These are phyloP conservation scores for Marmota flaviventris DNA, from an alignment of 2,113 vertebrate genomes.

Conservation along the genomic window DNA sequence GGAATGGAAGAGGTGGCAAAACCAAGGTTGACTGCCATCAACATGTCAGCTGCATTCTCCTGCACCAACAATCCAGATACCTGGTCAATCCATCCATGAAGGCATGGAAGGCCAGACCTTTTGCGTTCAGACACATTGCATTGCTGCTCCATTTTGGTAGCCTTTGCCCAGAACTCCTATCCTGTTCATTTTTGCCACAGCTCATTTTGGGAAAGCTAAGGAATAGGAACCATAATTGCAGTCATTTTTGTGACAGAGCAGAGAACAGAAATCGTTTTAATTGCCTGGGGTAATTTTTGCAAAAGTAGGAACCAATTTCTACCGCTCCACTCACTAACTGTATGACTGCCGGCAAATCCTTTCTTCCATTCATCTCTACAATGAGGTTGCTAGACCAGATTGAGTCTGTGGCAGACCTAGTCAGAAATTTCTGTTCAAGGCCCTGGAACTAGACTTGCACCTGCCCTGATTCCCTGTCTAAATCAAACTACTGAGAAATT, in stretches of 20 bases:
- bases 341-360: background rate
- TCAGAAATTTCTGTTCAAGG: background rate
- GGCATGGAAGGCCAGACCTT: background rate
- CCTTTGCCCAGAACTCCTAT: conserved; percentile 27
- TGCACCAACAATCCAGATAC: background rate
- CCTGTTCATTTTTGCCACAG: conserved; percentile 1
- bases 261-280: background rate
- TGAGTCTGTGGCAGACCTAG: background rate
- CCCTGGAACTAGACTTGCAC: conserved; percentile 24
- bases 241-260: background rate
- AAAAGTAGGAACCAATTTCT: conserved; percentile 20
- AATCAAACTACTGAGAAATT: conserved; percentile 47
- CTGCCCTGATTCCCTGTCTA: background rate
- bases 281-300: conserved; percentile 2
- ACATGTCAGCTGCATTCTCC: background rate
- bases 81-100: background rate
- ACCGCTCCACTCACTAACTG: background rate
- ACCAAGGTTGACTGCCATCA: background rate
- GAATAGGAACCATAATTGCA: background rate
- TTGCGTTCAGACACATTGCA: background rate
- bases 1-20: background rate
- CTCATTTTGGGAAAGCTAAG: conserved; percentile 11
- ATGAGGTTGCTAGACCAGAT: background rate
- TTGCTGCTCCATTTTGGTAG: conserved; percentile 19
- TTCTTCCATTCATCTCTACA: conserved; percentile 29